Percentiles rank a stretch among this genome's conserved stretches.
Conservation (phyloP, 2,797 vertebrate genomes). For the Anabas testudineus region DNA sequence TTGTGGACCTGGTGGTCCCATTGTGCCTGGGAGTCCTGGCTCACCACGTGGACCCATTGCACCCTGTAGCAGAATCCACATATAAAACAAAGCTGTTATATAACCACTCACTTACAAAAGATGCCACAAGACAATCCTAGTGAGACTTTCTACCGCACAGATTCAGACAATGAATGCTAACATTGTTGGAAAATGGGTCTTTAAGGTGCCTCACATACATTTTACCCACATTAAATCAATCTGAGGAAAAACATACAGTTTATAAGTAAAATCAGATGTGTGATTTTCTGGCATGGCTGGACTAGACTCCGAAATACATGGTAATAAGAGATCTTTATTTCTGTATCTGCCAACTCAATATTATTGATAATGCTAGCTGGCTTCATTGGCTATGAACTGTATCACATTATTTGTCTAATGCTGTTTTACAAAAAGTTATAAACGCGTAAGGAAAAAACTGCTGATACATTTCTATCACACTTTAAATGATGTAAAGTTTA, state of each 20-base stretch:
- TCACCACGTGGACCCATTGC: constrained; percentile 92
- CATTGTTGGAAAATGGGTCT: constrained; percentile 34
- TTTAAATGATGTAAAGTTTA: constrained; percentile 30
- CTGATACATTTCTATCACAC: background rate
- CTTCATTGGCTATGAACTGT: background rate
- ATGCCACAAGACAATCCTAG: constrained; percentile 7
- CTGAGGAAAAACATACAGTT: constrained; percentile 51
- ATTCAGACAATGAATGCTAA: constrained; percentile 32
- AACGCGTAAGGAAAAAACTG: constrained; percentile 6
- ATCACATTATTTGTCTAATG: constrained; percentile 1
- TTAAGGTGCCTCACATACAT: constrained; percentile 20
- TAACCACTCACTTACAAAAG: constrained; percentile 4
- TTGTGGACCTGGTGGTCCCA: constrained; percentile 97
- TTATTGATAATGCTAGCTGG: constrained; percentile 20
- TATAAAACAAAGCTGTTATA: constrained; percentile 32
- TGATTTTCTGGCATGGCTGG: constrained; percentile 25
- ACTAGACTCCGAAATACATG: constrained; percentile 22
- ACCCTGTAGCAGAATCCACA: constrained; percentile 83
- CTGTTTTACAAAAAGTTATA: background rate
- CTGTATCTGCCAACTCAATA: constrained; percentile 4
- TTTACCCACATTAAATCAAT: constrained; percentile 45
- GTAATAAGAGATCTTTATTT: background rate
- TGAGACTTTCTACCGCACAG: constrained; percentile 23
- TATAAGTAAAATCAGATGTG: constrained; percentile 71
- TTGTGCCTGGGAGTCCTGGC: constrained; percentile 87